These are phyloP conservation scores for Clinocottus analis DNA, from an alignment of 2,113 vertebrate genomes.

Conservation along the genomic window DNA sequence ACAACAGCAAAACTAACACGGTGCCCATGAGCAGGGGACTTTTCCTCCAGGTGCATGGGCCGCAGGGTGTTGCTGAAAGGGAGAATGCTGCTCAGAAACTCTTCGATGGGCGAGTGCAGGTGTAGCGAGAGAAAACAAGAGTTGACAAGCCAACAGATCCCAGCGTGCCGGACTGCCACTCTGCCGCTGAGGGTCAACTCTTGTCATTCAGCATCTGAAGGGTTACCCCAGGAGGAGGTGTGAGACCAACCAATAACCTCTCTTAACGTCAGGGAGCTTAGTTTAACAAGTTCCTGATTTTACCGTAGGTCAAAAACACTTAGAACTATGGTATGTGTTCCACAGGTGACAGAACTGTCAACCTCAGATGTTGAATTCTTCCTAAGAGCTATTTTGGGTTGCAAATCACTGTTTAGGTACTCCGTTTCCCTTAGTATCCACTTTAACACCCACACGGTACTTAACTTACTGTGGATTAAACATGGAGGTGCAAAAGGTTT, in stretches of 20 bases:
- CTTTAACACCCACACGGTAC: background rate
- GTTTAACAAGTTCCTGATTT: constrained; percentile 50
- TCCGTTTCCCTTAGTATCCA: background rate
- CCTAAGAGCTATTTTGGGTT: background rate
- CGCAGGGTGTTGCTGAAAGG: background rate
- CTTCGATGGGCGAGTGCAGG: background rate
- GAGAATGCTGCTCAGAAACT: background rate
- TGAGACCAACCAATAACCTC: constrained; percentile 23
- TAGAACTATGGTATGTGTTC: constrained; percentile 1
- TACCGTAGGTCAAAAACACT: constrained; percentile 35
- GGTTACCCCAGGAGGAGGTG: constrained; percentile 34
- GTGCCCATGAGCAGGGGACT: constrained; percentile 2
- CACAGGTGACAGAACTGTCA: constrained; percentile 34
- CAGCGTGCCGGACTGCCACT: background rate
- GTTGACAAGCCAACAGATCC: background rate
- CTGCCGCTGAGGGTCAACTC: background rate
- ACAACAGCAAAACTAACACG: background rate
- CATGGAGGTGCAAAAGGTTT: background rate
- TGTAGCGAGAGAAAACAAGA: background rate
- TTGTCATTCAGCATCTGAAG: constrained; percentile 8
- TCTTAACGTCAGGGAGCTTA: background rate
- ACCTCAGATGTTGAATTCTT: background rate
- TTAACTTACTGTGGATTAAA: background rate
- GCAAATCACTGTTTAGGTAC: background rate
- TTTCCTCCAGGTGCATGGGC: background rate